phyloP scores from a whole-genome alignment of 2,797 vertebrate species.

The Dermochelys coriacea region DNA sequence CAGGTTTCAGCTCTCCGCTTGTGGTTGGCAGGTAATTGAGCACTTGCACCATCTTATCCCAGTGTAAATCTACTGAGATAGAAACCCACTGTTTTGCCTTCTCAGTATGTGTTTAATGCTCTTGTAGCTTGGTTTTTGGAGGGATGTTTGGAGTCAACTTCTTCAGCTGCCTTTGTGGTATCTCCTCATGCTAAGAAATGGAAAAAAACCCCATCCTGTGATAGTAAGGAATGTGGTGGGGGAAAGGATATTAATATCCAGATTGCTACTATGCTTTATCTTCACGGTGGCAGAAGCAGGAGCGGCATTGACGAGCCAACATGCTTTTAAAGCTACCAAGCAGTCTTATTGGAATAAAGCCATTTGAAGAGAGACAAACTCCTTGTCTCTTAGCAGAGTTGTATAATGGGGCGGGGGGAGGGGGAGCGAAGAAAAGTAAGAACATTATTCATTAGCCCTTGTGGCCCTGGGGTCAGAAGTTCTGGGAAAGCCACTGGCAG shows the following conservation, averaged over 20 bases:
- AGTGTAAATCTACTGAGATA: background rate
- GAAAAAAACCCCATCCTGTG: background rate
- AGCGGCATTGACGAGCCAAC: rapidly evolving
- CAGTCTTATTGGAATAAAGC: background rate
- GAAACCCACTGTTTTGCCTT: background rate
- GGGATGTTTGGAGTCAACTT: background rate
- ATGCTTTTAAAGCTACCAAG: background rate
- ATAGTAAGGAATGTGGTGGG: background rate
- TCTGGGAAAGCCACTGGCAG: background rate
- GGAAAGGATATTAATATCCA: background rate
- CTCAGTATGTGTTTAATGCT: background rate
- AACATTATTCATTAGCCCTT: background rate
- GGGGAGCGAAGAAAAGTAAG: background rate
- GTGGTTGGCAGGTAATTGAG: background rate
- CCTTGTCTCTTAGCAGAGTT: background rate
- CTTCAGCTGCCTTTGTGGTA: background rate
- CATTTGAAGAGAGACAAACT: background rate
- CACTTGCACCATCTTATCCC: background rate
- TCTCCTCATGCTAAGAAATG: background rate
- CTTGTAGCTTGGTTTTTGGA: background rate
- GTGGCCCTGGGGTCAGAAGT: background rate
- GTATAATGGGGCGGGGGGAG: background rate
- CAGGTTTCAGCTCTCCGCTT: rapidly evolving
- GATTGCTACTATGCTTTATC: background rate
- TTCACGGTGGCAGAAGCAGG: conserved; percentile 3